Percentiles rank a stretch among this genome's conserved stretches.
Evolutionary conservation across 2,888 invertebrate species (phyloP).

Genomic region (Pasiphila rectangulata): DNA sequence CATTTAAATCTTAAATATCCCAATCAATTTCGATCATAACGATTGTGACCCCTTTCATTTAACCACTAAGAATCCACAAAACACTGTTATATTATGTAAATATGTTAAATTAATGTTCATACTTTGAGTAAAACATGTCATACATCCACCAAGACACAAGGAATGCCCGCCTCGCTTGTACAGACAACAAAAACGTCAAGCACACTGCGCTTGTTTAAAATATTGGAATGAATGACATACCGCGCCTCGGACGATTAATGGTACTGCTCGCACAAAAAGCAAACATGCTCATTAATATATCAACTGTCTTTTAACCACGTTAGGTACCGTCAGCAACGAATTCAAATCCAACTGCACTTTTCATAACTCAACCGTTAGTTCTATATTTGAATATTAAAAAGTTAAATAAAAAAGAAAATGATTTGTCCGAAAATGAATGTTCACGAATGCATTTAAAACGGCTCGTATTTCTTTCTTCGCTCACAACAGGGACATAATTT

Average conservation of each 20-base stretch:
- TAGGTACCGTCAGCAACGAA: constrained; percentile 60
- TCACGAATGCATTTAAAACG: constrained; percentile 55
- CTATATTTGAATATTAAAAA: constrained; percentile 26
- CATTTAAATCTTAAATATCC: not conserved
- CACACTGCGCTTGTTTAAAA: constrained; percentile 71
- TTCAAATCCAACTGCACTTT: constrained; percentile 41
- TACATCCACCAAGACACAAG: constrained; percentile 50
- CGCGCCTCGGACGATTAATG: constrained; percentile 78
- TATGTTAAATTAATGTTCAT: constrained; percentile 32
- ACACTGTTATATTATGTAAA: constrained; percentile 14
- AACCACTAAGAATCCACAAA: constrained; percentile 12
- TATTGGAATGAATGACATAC: constrained; percentile 81
- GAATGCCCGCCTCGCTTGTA: constrained; percentile 70
- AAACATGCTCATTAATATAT: constrained; percentile 79
- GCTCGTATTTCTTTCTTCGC: constrained; percentile 71
- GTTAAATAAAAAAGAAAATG: constrained; percentile 33
- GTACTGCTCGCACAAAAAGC: constrained; percentile 73
- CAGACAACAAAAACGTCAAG: constrained; percentile 74
- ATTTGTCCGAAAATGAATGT: constrained; percentile 50
- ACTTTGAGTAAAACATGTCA: constrained; percentile 39
- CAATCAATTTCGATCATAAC: constrained; percentile 5
- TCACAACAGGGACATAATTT: constrained; percentile 65
- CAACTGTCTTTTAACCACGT: constrained; percentile 76
- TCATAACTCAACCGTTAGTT: constrained; percentile 50
- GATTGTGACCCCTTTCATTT: constrained; percentile 3